These are phyloP conservation scores for Dryadula phaetusa DNA, from an alignment of 2,888 invertebrate species.

Conservation along the genomic window DNA sequence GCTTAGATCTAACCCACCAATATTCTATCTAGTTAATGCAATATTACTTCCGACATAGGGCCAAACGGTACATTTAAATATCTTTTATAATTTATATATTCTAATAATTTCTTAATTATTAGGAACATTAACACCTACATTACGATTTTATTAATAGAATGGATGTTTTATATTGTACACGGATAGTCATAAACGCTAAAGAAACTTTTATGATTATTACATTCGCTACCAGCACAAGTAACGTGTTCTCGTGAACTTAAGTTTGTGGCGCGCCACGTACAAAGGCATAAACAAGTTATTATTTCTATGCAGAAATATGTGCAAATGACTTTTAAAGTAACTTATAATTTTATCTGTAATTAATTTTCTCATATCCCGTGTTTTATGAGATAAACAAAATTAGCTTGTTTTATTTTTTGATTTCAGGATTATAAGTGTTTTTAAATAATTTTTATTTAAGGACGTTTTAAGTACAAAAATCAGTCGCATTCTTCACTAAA, in stretches of 20 bases:
- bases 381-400: background rate
- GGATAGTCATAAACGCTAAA: conserved; percentile 14
- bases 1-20: too few species aligned
- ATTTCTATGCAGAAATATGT: conserved; percentile 3
- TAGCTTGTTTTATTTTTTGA: background rate
- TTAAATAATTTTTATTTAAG: too few species aligned
- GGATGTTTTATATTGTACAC: conserved; percentile 9
- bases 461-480: too few species aligned
- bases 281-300: conserved; percentile 1
- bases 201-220: conserved; percentile 22
- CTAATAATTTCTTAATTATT: conserved; percentile 13
- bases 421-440: too few species aligned
- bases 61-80: background rate
- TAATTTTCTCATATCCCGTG: background rate
- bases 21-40: background rate
- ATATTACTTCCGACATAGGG: too few species aligned
- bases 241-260: conserved; percentile 11
- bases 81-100: background rate
- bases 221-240: conserved; percentile 14
- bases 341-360: background rate
- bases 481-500: too few species aligned
- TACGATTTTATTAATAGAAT: conserved; percentile 33
- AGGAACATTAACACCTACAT: conserved; percentile 23
- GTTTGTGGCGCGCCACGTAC: background rate
- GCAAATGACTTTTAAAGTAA: background rate